Evolutionary conservation across 2,797 vertebrate species (phyloP).

Genomic region (Bovichtus diacanthus): DNA sequence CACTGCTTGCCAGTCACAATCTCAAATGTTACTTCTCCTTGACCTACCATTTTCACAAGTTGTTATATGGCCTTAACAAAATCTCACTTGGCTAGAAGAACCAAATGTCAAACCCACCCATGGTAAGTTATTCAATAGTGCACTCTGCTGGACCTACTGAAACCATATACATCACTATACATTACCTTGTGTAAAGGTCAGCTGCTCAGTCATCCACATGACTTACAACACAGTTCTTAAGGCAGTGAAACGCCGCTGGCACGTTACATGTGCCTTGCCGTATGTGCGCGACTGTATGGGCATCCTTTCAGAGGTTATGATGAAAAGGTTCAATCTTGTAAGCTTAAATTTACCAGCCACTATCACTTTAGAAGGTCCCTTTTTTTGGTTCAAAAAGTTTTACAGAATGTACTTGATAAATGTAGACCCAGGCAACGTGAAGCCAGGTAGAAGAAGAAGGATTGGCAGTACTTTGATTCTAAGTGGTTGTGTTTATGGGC

Average conservation of each 20-base stretch:
- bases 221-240: conserved; percentile 5
- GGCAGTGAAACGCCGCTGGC: conserved; percentile 6
- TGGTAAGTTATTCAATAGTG: not conserved
- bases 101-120: not conserved
- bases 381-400: not conserved
- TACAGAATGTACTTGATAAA: not conserved
- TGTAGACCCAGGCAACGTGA: not conserved
- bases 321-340: not conserved
- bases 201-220: conserved; percentile 11
- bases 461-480: not conserved
- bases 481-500: not conserved
- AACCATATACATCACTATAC: conserved; percentile 19
- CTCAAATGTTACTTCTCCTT: not conserved
- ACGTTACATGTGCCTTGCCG: not conserved
- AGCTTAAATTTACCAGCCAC: not conserved
- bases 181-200: conserved; percentile 36
- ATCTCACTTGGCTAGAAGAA: not conserved
- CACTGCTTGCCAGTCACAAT: not conserved
- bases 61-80: not conserved
- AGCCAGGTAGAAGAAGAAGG: not conserved
- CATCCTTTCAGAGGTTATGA: not conserved
- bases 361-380: not conserved
- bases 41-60: not conserved
- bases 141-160: not conserved
- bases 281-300: not conserved